phyloP scores from a whole-genome alignment of 2,888 invertebrate species.

The Tuberolachnus salignus region DNA sequence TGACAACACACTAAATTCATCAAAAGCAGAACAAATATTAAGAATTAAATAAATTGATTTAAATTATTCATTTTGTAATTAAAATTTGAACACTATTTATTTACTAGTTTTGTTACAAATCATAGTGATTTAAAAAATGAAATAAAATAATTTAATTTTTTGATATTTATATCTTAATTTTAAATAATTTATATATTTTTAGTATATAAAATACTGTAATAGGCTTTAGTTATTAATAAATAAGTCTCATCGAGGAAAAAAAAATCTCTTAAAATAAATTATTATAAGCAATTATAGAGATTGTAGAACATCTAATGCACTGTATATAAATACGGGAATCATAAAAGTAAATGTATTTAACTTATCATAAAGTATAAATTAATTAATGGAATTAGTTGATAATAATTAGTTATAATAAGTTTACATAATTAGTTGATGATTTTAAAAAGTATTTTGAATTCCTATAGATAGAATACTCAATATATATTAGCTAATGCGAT shows the following conservation, averaged over 20 bases:
- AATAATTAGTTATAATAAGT: too few relatives aligned
- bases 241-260: slow-evolving; percentile 22
- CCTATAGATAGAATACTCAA: too few relatives aligned
- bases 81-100: slow-evolving; percentile 19
- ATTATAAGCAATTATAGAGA: background rate
- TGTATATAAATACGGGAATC: background rate
- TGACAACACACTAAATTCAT: background rate
- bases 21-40: background rate
- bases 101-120: background rate
- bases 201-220: slow-evolving; percentile 17
- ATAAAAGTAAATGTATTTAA: background rate
- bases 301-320: background rate
- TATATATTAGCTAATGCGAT: too few relatives aligned
- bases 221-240: background rate
- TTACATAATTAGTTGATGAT: too few relatives aligned
- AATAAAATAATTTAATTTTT: slow-evolving; percentile 4
- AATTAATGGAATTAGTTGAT: too few relatives aligned
- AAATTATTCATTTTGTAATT: background rate
- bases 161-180: slow-evolving; percentile 3
- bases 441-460: too few relatives aligned
- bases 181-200: slow-evolving; percentile 16
- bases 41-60: background rate
- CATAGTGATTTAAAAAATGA: background rate
- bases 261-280: background rate
- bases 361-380: background rate